Evolutionary conservation across 2,113 vertebrate species (phyloP), one percentile per base, ranked within the genome.

Genomic region (Ailurus styani): DNA sequence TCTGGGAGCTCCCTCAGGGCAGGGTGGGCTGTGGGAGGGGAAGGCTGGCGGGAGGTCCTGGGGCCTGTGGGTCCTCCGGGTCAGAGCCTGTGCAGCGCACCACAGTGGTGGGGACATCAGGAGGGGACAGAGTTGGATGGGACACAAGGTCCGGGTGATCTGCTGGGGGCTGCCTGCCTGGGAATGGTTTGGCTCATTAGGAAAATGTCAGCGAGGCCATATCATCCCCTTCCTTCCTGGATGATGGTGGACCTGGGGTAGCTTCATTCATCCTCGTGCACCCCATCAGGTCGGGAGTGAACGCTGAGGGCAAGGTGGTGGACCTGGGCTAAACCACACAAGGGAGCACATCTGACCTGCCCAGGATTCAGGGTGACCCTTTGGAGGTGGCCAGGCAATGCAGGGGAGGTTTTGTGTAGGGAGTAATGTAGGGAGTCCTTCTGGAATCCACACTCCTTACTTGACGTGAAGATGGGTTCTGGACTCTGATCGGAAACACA

Each of bases 21-120:
- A 20, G 17, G 12, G n/a, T 11, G 3, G 29, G 12, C 47, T 75
- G 13, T n/a, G 14, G 68, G 1, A 7, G 3, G 17, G 25, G 47
- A n/a, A 47, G 45, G 7, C 25, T 47, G 64, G 55, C 27, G 40
- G 50, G 5, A 45, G 13, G 66, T 17, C 50, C 40, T 8, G 1
- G 29, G 66, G 78, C 6, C 29, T 54, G 4, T 52, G 7, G 10
- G 37, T 37, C 8, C 7, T 60, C 37, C 2, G 7, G 3, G 45
- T 70, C 52, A 66, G 47, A 57, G 18, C 27, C 17, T 23, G 14
- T 78, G 2, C 13, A 50, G 37, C 31, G 57, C 13, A 18, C 20
- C 27, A 5, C 0, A 1, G 29, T 0, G 0, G 15, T 45, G 18
- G 17, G n/a, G 15, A 25, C 34, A n/a, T 54, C 20, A 42, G 20